These are phyloP conservation scores for Sthenelais limicola DNA, from an alignment of 2,888 invertebrate genomes.

Conservation along the genomic window DNA sequence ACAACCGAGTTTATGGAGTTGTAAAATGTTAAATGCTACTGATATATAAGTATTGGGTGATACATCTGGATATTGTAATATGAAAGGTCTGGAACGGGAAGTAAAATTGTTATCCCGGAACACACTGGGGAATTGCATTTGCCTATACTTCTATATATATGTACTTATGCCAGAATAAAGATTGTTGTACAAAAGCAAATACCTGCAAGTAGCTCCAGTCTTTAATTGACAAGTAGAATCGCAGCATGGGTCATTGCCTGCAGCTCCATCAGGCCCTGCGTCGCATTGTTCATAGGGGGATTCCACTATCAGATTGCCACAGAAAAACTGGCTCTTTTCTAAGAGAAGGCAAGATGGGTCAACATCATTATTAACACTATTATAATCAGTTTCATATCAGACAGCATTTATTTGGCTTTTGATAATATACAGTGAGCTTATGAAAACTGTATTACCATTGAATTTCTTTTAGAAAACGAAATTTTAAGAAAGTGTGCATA, in stretches of 20 bases:
- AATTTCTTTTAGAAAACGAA: background rate
- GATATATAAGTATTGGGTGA: too few relatives aligned
- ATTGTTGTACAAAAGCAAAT: background rate
- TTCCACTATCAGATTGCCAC: constrained; percentile 95
- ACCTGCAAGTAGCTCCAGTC: constrained; percentile 92
- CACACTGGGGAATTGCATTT: too few relatives aligned
- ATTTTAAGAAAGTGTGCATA: background rate
- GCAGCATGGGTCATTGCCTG: constrained; percentile 87
- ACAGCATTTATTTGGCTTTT: background rate
- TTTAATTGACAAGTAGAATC: constrained; percentile 92
- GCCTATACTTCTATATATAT: too few relatives aligned
- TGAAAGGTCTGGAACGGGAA: too few relatives aligned
- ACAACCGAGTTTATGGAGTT: too few relatives aligned
- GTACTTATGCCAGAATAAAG: too few relatives aligned
- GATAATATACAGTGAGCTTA: background rate
- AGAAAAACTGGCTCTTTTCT: constrained; percentile 78
- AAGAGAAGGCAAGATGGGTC: background rate
- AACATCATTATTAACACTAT: background rate
- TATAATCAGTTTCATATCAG: background rate
- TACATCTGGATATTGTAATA: too few relatives aligned
- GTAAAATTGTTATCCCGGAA: too few relatives aligned
- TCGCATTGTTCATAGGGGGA: constrained; percentile 90
- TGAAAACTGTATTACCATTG: too few relatives aligned
- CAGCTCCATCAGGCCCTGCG: constrained; percentile 84
- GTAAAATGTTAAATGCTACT: too few relatives aligned